Conservation (phyloP, 2,888 invertebrate species). For the Acanthococcus lagerstroemiae region DNA sequence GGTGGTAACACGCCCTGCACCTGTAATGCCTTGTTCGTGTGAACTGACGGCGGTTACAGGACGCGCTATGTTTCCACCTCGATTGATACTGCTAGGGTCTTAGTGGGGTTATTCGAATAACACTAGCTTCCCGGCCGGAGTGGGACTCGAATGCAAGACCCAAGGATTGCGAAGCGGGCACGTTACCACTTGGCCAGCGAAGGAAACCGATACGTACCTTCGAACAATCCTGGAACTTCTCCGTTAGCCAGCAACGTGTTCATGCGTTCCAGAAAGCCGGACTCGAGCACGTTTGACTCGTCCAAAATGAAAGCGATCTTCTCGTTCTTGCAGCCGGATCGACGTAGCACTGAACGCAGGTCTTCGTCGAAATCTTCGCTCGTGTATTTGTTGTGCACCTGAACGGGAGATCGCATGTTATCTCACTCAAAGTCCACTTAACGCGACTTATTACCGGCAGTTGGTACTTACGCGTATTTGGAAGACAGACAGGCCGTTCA, state of each 20-base stretch:
- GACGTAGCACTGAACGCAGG: constrained; percentile 72
- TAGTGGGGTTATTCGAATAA: too few species aligned
- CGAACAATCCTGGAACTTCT: constrained; percentile 89
- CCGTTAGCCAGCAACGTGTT: constrained; percentile 97
- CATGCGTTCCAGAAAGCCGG: constrained; percentile 97
- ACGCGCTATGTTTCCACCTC: too few species aligned
- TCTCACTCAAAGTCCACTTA: not conserved
- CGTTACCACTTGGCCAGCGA: not conserved
- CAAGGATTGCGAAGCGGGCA: too few species aligned
- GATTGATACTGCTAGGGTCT: too few species aligned
- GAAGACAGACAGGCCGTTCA: constrained; percentile 98
- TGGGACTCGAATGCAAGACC: too few species aligned
- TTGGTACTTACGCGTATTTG: constrained; percentile 75
- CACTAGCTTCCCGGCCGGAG: too few species aligned
- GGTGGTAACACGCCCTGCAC: too few species aligned
- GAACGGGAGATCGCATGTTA: constrained; percentile 34
- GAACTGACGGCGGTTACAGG: too few species aligned
- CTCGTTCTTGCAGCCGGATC: constrained; percentile 88
- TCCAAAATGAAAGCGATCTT: constrained; percentile 99
- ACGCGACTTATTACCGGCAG: not conserved
- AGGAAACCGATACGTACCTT: too few species aligned
- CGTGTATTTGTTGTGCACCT: constrained; percentile 97
- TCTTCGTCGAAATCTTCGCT: constrained; percentile 99
- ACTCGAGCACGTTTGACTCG: constrained; percentile 97
- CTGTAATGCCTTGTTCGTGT: too few species aligned